These are phyloP conservation scores for Heliconius ismenius DNA, from an alignment of 2,888 invertebrate species.

Conservation along the genomic window DNA sequence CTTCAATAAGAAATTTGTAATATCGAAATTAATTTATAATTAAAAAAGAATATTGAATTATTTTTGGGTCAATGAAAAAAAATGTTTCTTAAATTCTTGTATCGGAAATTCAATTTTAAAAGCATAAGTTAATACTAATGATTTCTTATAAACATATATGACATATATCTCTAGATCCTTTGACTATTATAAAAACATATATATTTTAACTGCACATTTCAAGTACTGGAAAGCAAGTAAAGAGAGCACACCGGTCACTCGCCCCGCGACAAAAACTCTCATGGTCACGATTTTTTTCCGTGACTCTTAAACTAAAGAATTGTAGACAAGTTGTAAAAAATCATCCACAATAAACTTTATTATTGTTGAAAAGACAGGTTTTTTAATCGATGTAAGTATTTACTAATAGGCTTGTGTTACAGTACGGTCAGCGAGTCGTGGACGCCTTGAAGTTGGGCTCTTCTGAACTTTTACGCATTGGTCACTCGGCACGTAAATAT, in stretches of 20 bases:
- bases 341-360: constrained; percentile 39
- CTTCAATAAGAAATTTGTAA: neutral
- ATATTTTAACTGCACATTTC: neutral
- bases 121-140: no score
- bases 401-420: constrained; percentile 30
- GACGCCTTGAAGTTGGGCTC: neutral
- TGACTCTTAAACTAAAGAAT: constrained; percentile 58
- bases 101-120: neutral
- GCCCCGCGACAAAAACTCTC: constrained; percentile 56
- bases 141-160: no score
- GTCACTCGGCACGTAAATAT: neutral
- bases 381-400: constrained; percentile 31
- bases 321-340: constrained; percentile 44
- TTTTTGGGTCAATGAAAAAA: neutral
- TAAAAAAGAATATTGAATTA: neutral
- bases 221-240: constrained; percentile 27
- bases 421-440: neutral
- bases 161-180: no score
- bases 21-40: neutral
- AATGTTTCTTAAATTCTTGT: neutral
- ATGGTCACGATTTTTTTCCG: constrained; percentile 66
- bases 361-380: constrained; percentile 33
- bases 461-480: neutral
- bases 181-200: neutral
- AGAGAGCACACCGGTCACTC: constrained; percentile 54